Conservation (phyloP, 2,888 invertebrate species). For the Ceriagrion tenellum region DNA sequence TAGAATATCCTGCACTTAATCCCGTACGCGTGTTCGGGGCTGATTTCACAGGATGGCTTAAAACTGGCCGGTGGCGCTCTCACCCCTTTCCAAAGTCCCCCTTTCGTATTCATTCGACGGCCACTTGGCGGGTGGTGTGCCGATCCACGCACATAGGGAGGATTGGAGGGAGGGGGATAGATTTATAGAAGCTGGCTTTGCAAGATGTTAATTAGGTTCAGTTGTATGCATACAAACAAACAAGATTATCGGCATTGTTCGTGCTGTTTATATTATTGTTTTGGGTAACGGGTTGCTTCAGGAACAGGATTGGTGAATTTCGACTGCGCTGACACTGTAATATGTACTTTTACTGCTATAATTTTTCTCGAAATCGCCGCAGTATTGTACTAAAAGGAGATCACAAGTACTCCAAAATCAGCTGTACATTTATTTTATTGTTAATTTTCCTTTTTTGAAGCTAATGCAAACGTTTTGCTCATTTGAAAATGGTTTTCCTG, state of each 20-base stretch:
- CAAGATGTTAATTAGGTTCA: constrained; percentile 3
- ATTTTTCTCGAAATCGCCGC: background rate
- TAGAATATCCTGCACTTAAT: constrained; percentile 60
- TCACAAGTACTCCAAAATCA: no score
- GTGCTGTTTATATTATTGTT: constrained; percentile 20
- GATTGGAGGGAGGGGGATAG: background rate
- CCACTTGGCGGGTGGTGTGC: constrained; percentile 55
- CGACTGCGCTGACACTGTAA: background rate
- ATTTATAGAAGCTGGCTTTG: constrained; percentile 18
- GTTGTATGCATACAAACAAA: background rate
- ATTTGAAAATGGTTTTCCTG: no score
- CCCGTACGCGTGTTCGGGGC: constrained; percentile 64
- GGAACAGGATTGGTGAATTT: background rate
- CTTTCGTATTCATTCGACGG: background rate
- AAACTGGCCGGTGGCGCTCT: constrained; percentile 51
- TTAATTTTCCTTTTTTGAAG: no score
- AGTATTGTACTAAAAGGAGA: background rate
- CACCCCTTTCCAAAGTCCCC: constrained; percentile 28
- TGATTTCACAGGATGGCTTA: constrained; percentile 65
- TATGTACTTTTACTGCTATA: background rate
- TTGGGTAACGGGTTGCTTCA: background rate
- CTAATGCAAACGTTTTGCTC: no score
- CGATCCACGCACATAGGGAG: constrained; percentile 18
- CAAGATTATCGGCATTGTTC: background rate
- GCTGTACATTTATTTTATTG: no score